Evolutionary conservation across 2,797 vertebrate genomes (phyloP).

Genomic region (Sorex maritimensis): DNA sequence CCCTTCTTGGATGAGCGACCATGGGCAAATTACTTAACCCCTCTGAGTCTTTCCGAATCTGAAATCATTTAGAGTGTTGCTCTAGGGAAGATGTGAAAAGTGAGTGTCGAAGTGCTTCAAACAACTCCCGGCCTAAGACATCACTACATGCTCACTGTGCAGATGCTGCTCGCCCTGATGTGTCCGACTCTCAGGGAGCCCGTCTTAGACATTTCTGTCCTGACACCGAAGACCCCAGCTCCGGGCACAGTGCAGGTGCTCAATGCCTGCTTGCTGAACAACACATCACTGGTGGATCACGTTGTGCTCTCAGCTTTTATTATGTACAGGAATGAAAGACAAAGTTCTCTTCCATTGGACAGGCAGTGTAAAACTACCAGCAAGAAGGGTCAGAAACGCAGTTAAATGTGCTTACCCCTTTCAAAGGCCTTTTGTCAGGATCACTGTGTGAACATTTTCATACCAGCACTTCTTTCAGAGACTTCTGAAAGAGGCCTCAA

Average conservation of each 20-base stretch:
- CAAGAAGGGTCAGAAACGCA: background rate
- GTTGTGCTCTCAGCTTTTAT: slow-evolving; percentile 8
- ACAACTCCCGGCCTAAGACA: background rate
- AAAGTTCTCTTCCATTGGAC: background rate
- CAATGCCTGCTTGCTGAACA: background rate
- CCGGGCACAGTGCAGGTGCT: background rate
- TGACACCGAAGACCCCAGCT: background rate
- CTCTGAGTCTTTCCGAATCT: background rate
- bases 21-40: background rate
- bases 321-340: background rate
- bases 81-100: background rate
- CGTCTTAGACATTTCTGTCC: background rate
- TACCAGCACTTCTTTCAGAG: background rate
- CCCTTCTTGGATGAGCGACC: background rate
- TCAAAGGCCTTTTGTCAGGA: background rate
- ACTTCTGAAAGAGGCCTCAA: slow-evolving; percentile 3
- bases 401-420: background rate
- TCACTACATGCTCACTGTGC: background rate
- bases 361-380: background rate
- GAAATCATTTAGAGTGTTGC: background rate
- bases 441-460: background rate
- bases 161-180: background rate
- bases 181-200: background rate
- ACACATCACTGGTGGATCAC: background rate
- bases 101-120: background rate